Conservation (phyloP, 2,113 vertebrate species). For the Varanus salvator region DNA sequence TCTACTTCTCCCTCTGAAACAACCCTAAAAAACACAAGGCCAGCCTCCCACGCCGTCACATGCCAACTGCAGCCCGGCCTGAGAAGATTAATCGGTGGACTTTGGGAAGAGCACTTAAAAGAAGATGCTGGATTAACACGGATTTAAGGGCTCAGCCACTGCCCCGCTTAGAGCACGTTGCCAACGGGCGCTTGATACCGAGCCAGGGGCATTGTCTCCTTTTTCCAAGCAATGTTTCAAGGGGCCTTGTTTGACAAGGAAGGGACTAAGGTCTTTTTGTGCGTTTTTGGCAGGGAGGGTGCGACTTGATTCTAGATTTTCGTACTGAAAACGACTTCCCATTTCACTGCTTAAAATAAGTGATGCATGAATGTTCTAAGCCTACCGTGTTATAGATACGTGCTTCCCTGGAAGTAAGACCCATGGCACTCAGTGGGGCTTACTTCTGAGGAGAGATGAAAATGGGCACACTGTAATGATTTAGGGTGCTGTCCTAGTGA, state of each 20-base stretch:
- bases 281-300: background rate
- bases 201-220: background rate
- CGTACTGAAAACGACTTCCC: background rate
- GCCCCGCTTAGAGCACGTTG: background rate
- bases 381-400: too few species aligned
- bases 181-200: background rate
- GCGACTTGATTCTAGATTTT: background rate
- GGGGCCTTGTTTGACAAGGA: background rate
- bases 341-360: background rate
- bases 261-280: background rate
- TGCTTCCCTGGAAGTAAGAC: background rate
- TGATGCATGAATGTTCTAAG: background rate
- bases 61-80: background rate
- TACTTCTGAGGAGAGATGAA: background rate
- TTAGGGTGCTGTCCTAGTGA: too few species aligned
- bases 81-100: constrained; percentile 14
- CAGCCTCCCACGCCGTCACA: background rate
- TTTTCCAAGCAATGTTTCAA: background rate
- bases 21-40: background rate
- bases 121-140: background rate
- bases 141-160: background rate
- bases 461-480: background rate
- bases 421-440: background rate
- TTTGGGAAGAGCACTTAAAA: background rate
- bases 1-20: background rate